These are phyloP conservation scores for Nothobranchius kuhntae DNA, from an alignment of 2,113 vertebrate species.

Conservation along the genomic window DNA sequence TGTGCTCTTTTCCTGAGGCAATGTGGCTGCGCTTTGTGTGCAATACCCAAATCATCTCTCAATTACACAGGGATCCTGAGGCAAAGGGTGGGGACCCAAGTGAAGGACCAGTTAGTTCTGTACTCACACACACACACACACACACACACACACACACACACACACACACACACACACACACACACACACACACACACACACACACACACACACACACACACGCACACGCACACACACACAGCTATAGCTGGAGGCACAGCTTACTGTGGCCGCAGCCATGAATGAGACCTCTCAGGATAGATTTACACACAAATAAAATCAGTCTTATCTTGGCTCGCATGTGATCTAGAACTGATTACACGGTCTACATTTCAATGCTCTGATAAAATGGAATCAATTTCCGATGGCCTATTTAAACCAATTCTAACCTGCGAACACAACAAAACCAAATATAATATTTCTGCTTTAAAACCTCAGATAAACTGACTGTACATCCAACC, in stretches of 20 bases:
- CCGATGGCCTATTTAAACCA: constrained; percentile 68
- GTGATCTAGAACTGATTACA: constrained; percentile 70
- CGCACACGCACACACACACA: constrained; percentile 31
- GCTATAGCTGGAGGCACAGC: constrained; percentile 69
- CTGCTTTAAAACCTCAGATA: constrained; percentile 24
- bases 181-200: constrained; percentile 30
- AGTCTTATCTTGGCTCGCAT: constrained; percentile 73
- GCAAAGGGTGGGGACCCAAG: constrained; percentile 67
- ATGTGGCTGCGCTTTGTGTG: constrained; percentile 70
- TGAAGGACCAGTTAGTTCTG: constrained; percentile 64
- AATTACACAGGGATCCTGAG: constrained; percentile 69
- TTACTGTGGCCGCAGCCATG: constrained; percentile 63
- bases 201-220: constrained; percentile 34
- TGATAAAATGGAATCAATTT: constrained; percentile 72
- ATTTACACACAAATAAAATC: constrained; percentile 77
- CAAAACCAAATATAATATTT: constrained; percentile 46
- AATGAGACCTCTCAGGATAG: constrained; percentile 72
- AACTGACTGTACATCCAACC: constrained; percentile 25
- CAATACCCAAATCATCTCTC: constrained; percentile 71
- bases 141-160: constrained; percentile 17
- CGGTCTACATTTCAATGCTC: constrained; percentile 73
- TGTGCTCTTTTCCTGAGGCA: constrained; percentile 69
- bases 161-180: constrained; percentile 28
- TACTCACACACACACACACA: constrained; percentile 25
- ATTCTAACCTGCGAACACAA: constrained; percentile 52